Percentiles rank a stretch among this genome's conserved stretches.
Conservation (phyloP, 2,888 invertebrate species). For the Amitus sp. region DNA sequence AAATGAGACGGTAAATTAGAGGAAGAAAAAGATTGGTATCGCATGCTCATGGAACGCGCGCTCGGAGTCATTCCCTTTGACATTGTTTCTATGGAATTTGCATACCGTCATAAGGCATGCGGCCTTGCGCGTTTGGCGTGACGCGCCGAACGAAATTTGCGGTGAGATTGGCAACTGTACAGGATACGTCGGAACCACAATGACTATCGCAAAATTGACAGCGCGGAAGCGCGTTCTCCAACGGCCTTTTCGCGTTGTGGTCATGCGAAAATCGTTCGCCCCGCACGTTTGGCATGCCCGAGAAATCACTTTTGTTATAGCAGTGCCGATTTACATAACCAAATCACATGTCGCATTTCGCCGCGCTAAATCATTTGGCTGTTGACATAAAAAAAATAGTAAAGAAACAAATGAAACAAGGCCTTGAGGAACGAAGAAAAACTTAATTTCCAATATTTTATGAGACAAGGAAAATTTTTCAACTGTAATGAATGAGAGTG, state of each 20-base stretch:
- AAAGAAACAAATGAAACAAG: too few relatives aligned
- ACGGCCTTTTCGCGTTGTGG: slow-evolving; percentile 35
- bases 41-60: not conserved
- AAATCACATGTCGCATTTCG: not conserved
- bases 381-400: too few relatives aligned
- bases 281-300: slow-evolving; percentile 15
- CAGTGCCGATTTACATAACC: slow-evolving; percentile 30
- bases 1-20: not conserved
- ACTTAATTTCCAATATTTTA: too few relatives aligned
- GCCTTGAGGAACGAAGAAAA: too few relatives aligned
- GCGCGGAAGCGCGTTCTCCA: slow-evolving; percentile 38
- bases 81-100: slow-evolving; percentile 35
- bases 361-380: not conserved
- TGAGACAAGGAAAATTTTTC: too few relatives aligned
- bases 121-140: slow-evolving; percentile 38
- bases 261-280: slow-evolving; percentile 33
- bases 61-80: slow-evolving; percentile 9
- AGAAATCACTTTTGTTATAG: slow-evolving; percentile 19
- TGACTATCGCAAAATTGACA: slow-evolving; percentile 43
- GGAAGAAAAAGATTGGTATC: not conserved
- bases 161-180: slow-evolving; percentile 31
- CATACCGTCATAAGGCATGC: slow-evolving; percentile 43
- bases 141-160: slow-evolving; percentile 38
- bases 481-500: not conserved
- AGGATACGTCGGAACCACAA: slow-evolving; percentile 44